Evolutionary conservation across 1,140 invertebrate species (phyloP).

Genomic region (Orussus abietinus): DNA sequence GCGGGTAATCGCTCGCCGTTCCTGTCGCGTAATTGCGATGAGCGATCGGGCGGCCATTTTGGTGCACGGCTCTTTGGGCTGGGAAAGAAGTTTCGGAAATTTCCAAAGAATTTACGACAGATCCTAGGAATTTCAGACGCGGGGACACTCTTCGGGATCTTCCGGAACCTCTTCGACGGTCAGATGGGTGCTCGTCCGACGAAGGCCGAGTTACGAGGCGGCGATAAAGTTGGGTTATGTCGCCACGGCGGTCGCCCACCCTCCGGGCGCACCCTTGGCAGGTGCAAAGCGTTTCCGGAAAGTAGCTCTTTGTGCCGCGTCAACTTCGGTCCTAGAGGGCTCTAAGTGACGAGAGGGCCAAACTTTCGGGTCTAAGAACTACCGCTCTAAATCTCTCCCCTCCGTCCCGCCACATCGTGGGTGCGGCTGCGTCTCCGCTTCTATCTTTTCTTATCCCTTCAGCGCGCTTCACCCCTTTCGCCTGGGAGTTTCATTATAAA

Average conservation of each 20-base stretch:
- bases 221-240: slow-evolving; percentile 14
- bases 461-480: slow-evolving; percentile 8
- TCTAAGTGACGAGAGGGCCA: slow-evolving; percentile 17
- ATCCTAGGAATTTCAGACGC: background rate
- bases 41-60: no score
- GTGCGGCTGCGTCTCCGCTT: background rate
- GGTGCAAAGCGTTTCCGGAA: slow-evolving; percentile 6
- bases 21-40: no score
- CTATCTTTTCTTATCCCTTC: no score
- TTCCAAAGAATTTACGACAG: no score
- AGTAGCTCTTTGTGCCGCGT: slow-evolving; percentile 4
- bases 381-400: slow-evolving; percentile 40
- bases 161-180: background rate
- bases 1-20: no score
- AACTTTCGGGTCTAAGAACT: slow-evolving; percentile 36
- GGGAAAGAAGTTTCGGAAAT: no score
- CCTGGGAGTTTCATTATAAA: slow-evolving; percentile 39
- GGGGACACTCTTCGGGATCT: slow-evolving; percentile 1
- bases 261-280: background rate
- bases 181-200: background rate
- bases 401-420: slow-evolving; percentile 27
- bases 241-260: no score
- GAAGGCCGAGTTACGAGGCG: slow-evolving; percentile 9
- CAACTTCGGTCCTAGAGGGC: slow-evolving; percentile 8
- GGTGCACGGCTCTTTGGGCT: no score